Evolutionary conservation across 2,797 vertebrate genomes (phyloP).

Genomic region (Sebastes wilsoni): DNA sequence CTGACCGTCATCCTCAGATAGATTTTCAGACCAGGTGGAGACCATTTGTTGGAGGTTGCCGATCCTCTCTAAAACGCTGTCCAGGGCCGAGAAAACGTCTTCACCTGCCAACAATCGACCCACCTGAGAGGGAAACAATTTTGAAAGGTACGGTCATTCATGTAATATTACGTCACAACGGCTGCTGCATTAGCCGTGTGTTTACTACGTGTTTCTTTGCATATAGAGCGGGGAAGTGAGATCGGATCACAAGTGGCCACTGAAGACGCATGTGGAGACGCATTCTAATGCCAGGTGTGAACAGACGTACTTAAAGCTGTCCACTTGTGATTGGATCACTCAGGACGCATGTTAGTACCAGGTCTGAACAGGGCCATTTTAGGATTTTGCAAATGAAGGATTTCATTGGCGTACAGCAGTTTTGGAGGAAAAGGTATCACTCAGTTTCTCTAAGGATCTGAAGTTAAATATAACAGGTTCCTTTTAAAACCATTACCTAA

Average conservation of each 20-base stretch:
- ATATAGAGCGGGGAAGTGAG: too few species aligned
- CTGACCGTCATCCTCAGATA: conserved; percentile 84
- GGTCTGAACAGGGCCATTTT: too few species aligned
- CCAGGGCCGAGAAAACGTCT: conserved; percentile 88
- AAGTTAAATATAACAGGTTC: not conserved
- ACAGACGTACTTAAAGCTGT: too few species aligned
- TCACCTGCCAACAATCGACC: conserved; percentile 63
- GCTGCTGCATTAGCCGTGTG: too few species aligned
- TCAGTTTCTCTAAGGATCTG: not conserved
- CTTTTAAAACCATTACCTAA: conserved; percentile 17
- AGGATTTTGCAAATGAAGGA: not conserved
- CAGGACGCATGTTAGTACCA: too few species aligned
- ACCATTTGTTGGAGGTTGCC: conserved; percentile 85
- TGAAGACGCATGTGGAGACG: too few species aligned
- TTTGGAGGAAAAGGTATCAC: not conserved
- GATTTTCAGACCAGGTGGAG: conserved; percentile 85
- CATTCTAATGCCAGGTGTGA: too few species aligned
- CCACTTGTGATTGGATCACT: too few species aligned
- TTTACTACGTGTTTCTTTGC: too few species aligned
- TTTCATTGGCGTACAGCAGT: not conserved
- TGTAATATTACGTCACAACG: too few species aligned
- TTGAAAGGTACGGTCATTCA: too few species aligned
- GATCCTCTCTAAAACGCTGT: conserved; percentile 87
- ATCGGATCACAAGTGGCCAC: too few species aligned
- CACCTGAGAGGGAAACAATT: conserved; percentile 23